phyloP scores from a whole-genome alignment of 2,113 vertebrate genomes.

The Agelaius tricolor region DNA sequence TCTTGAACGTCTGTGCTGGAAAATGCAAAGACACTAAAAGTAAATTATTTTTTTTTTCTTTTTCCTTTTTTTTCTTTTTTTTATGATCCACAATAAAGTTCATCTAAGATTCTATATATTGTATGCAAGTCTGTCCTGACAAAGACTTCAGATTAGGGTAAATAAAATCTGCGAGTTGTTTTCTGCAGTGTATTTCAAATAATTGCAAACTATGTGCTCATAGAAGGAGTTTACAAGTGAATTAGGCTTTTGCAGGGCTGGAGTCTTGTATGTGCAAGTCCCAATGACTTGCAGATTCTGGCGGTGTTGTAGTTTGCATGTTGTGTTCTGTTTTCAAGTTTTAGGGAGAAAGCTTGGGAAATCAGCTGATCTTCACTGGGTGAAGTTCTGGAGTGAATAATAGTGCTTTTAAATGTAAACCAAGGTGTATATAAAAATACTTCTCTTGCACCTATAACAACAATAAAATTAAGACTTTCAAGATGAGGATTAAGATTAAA shows the following conservation, averaged over 20 bases:
- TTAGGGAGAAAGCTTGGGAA: neutral
- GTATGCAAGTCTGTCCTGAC: neutral
- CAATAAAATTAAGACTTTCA: neutral
- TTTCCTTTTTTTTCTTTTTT: neutral
- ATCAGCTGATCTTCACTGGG: neutral
- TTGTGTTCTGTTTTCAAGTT: neutral
- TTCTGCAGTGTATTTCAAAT: neutral
- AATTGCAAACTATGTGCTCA: neutral
- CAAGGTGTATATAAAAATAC: neutral
- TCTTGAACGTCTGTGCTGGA: neutral
- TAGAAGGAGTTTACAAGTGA: neutral
- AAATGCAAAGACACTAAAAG: neutral
- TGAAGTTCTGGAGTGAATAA: neutral
- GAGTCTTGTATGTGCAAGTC: neutral
- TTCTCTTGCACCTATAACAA: neutral
- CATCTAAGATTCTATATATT: neutral
- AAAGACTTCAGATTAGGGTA: neutral
- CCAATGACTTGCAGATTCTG: neutral
- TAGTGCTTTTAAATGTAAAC: neutral
- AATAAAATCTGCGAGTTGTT: neutral
- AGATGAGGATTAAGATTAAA: neutral
- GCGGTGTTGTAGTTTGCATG: neutral
- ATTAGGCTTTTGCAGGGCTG: neutral
- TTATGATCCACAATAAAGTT: neutral
- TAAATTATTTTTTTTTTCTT: neutral